Evolutionary conservation across 2,888 invertebrate species (phyloP), one percentile per base, ranked within the genome.

Genomic region (Boloria euphrosyne): DNA sequence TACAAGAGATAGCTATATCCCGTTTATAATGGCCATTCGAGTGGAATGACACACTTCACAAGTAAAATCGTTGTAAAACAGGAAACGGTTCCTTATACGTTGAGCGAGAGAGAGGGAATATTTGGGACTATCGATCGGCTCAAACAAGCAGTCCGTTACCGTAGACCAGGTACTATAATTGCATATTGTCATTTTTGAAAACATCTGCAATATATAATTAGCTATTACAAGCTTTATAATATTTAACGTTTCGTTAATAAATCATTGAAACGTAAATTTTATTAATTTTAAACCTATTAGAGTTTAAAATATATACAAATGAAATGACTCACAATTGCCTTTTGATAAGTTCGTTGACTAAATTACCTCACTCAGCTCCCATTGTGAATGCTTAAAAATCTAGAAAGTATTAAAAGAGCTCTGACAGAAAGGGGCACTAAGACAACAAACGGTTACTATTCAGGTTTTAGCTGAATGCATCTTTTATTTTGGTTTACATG

Each of bases 61-160:
- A 52, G 54, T 62, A 66, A 68, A 57, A 46, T n/a, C 57, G 66
- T 68, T 66, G 67, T 70, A 68, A 65, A 70, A 70, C 67, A 61
- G 68, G 64, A 73, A 69, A 67, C 69, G 66, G 66, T 66, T 60
- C 66, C 69, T 62, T 70, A 63, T 47, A 68, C 68, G 68, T 57
- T 31, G 73, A 57, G 71, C 50, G 74, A 75, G 72, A 47, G 68
- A 71, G 76, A 74, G 27, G 44, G 72, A 66, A 72, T 65, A 73
- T 73, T 75, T 73, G 71, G 72, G 67, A 68, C 67, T 74, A 76
- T 76, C 73, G 76, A 76, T 75, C 76, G 66, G 67, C 59, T 58
- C 67, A 50, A 65, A 68, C 68, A 53, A 55, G 67, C 54, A 66
- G 55, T 62, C 43, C 65, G 64, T 70, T 58, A 51, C 16, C 51